Evolutionary conservation across 1,140 invertebrate genomes (phyloP).

Genomic region (Drosophila nikananu): DNA sequence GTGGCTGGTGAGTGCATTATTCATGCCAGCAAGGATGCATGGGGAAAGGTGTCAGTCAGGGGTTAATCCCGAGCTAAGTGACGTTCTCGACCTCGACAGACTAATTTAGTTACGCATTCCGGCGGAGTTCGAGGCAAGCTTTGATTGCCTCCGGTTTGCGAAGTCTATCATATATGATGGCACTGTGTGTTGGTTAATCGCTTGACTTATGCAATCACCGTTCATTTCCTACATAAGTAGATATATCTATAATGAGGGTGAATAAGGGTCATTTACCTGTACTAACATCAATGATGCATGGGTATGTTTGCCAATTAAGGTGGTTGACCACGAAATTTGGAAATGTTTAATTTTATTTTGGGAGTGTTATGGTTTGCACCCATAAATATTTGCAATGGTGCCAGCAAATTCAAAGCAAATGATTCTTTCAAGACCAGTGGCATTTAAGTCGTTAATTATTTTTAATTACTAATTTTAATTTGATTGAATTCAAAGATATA

Average conservation of each 20-base stretch:
- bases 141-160: conserved; percentile 1
- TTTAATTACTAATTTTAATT: background rate
- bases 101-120: conserved; percentile 55
- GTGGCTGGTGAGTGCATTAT: conserved; percentile 21
- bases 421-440: background rate
- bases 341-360: background rate
- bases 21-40: background rate
- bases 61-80: conserved; percentile 52
- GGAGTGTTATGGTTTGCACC: background rate
- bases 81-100: conserved; percentile 39
- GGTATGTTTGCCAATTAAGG: conserved; percentile 1
- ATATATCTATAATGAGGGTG: background rate
- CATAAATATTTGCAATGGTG: background rate
- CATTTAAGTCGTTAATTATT: background rate
- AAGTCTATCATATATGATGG: background rate
- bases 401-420: background rate
- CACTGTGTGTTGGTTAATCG: conserved; percentile 15
- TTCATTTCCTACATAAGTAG: background rate
- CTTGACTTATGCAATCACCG: conserved; percentile 12
- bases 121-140: conserved; percentile 11
- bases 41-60: conserved; percentile 4
- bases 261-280: no score
- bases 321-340: background rate
- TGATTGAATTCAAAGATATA: no score
- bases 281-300: background rate